phyloP scores from a whole-genome alignment of 2,113 vertebrate species.

The Cisticola juncidis region DNA sequence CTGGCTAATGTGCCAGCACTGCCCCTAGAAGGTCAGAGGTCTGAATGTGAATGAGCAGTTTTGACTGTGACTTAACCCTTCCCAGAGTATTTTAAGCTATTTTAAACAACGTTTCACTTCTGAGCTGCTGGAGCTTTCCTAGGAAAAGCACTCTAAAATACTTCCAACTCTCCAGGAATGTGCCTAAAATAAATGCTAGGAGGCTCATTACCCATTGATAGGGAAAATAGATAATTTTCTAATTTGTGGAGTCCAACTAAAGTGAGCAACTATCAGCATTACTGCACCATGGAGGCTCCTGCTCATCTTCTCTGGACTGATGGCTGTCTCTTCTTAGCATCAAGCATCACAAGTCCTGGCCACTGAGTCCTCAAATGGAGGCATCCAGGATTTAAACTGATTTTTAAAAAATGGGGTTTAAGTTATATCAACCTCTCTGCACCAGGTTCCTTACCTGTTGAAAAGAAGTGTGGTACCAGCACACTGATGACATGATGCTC shows the following conservation, averaged over 20 bases:
- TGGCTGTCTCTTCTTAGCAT: fast-evolving
- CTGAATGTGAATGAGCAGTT: neutral
- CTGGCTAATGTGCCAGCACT: neutral
- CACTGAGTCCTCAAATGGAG: neutral
- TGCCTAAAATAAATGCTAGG: neutral
- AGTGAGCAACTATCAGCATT: neutral
- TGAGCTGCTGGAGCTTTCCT: neutral
- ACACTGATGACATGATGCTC: neutral
- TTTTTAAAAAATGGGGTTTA: neutral
- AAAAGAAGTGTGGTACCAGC: neutral
- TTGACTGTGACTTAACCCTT: neutral
- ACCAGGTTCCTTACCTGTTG: neutral
- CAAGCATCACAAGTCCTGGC: neutral
- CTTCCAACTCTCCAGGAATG: neutral
- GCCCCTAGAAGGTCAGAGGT: neutral
- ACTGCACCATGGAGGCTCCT: neutral
- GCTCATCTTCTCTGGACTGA: neutral
- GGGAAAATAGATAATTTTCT: neutral
- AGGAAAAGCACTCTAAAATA: neutral
- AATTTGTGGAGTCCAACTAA: neutral
- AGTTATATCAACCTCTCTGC: neutral
- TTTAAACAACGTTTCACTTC: neutral
- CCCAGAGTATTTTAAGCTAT: neutral
- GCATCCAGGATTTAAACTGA: neutral
- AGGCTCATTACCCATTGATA: neutral